phyloP scores from a whole-genome alignment of 2,888 invertebrate species.

The Catocala nupta region DNA sequence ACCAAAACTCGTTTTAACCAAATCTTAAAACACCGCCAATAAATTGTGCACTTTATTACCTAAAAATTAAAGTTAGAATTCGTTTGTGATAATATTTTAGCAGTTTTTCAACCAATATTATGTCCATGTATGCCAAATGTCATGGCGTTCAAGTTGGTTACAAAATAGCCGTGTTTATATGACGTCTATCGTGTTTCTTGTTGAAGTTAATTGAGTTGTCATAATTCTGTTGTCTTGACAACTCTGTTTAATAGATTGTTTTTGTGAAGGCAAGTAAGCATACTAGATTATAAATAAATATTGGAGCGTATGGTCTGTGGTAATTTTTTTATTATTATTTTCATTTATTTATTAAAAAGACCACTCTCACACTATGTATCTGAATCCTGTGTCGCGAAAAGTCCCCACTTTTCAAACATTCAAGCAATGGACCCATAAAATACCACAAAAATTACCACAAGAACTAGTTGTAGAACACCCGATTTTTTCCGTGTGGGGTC shows the following conservation, averaged over 20 bases:
- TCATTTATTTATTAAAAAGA: too few species aligned
- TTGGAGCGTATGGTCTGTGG: too few species aligned
- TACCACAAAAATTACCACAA: too few species aligned
- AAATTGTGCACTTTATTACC: constrained; percentile 26
- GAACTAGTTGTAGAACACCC: too few species aligned
- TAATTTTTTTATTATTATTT: too few species aligned
- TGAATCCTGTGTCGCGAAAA: too few species aligned
- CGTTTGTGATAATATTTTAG: constrained; percentile 18
- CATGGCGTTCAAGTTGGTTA: constrained; percentile 42
- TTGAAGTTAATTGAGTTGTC: constrained; percentile 25
- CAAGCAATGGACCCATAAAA: too few species aligned
- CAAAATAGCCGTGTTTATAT: constrained; percentile 38
- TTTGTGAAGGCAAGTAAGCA: background rate
- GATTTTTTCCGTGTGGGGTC: too few species aligned
- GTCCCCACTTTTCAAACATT: too few species aligned
- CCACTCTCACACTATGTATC: too few species aligned
- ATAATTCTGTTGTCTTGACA: constrained; percentile 3
- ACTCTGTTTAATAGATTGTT: background rate
- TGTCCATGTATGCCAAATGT: constrained; percentile 50
- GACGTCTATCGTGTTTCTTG: constrained; percentile 25
- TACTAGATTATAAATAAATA: too few species aligned
- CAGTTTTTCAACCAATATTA: constrained; percentile 41
- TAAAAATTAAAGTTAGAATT: constrained; percentile 30
- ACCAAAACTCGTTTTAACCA: constrained; percentile 37
- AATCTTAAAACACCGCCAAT: background rate